phyloP scores from a whole-genome alignment of 2,888 invertebrate genomes.

The Margaritifera margaritifera region DNA sequence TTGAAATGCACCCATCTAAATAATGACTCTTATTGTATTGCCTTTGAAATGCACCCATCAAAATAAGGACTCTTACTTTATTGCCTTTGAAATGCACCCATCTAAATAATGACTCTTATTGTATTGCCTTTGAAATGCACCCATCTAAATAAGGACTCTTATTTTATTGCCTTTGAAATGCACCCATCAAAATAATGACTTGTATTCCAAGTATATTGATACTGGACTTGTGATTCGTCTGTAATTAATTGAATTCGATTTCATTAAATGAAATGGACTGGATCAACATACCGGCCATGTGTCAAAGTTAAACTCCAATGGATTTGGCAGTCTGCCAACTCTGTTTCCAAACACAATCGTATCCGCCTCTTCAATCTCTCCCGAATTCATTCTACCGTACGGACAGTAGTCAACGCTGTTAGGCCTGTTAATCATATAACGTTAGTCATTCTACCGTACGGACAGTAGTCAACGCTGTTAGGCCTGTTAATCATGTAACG shows the following conservation, averaged over 20 bases:
- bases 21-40: too few species aligned
- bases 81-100: too few species aligned
- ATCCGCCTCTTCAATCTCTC: conserved; percentile 42
- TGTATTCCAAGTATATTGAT: too few species aligned
- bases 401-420: conserved; percentile 32
- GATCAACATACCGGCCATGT: conserved; percentile 51
- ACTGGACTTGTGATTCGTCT: too few species aligned
- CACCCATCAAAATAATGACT: too few species aligned
- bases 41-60: too few species aligned
- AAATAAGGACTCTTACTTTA: too few species aligned
- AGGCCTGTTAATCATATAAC: conserved; percentile 26
- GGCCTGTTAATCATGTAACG: conserved; percentile 27
- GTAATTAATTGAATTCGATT: background rate
- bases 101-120: too few species aligned
- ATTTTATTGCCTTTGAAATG: too few species aligned
- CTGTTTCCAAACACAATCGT: conserved; percentile 43
- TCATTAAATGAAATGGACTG: background rate
- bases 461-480: conserved; percentile 31
- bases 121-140: too few species aligned
- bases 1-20: too few species aligned
- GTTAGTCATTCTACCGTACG: conserved; percentile 42
- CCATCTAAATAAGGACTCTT: too few species aligned
- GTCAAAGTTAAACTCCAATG: conserved; percentile 43
- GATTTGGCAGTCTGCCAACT: conserved; percentile 48
- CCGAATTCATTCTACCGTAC: conserved; percentile 43